Conservation (phyloP, 2,888 invertebrate genomes). For the Cataglyphis livida region DNA sequence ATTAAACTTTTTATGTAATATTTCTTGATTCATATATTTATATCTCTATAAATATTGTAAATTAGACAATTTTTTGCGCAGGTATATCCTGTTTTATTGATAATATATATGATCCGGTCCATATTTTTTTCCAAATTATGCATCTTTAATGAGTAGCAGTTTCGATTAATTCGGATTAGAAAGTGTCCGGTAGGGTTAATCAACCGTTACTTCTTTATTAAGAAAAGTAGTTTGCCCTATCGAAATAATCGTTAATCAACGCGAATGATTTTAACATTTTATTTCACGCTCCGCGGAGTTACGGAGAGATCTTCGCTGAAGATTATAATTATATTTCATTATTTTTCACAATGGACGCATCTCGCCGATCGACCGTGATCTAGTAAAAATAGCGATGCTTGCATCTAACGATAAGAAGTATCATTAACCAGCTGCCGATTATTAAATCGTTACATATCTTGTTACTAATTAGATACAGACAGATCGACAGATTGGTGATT, state of each 20-base stretch:
- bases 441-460: slow-evolving; percentile 38
- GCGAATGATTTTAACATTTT: slow-evolving; percentile 20
- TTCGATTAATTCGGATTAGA: slow-evolving; percentile 55
- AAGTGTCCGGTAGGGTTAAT: slow-evolving; percentile 68
- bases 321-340: slow-evolving; percentile 40
- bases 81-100: slow-evolving; percentile 24
- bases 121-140: slow-evolving; percentile 37
- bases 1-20: background rate
- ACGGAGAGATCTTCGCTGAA: slow-evolving; percentile 11
- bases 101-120: slow-evolving; percentile 9
- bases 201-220: slow-evolving; percentile 61
- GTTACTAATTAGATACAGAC: slow-evolving; percentile 42
- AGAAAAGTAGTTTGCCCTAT: slow-evolving; percentile 34
- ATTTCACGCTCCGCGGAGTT: slow-evolving; percentile 34
- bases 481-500: background rate
- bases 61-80: background rate
- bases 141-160: slow-evolving; percentile 56
- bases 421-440: slow-evolving; percentile 43
- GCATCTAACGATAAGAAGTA: slow-evolving; percentile 12
- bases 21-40: background rate
- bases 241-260: slow-evolving; percentile 49
- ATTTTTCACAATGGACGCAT: slow-evolving; percentile 39
- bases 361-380: slow-evolving; percentile 19
- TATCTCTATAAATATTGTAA: no score
- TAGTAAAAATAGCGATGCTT: background rate